These are phyloP conservation scores for Melanotaenia duboulayi DNA, from an alignment of 2,113 vertebrate genomes.

Conservation along the genomic window DNA sequence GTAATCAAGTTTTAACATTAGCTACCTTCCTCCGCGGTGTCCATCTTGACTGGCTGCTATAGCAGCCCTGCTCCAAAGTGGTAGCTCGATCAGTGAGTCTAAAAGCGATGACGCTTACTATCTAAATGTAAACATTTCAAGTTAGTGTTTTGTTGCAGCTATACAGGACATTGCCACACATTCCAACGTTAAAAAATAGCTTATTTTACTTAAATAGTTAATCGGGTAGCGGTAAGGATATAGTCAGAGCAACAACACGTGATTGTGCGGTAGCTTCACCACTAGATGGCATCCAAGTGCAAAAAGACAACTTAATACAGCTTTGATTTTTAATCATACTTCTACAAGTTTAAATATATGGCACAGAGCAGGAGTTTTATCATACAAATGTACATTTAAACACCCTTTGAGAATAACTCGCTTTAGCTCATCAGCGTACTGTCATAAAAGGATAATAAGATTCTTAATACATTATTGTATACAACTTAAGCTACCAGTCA, in stretches of 20 bases:
- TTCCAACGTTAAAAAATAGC: neutral
- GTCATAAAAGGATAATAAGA: too few relatives aligned
- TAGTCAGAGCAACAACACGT: constrained; percentile 14
- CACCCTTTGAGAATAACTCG: neutral
- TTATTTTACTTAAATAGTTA: constrained; percentile 8
- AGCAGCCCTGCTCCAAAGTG: constrained; percentile 35
- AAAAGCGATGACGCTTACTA: constrained; percentile 4
- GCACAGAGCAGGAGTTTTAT: neutral
- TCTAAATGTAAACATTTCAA: constrained; percentile 41
- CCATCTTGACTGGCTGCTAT: constrained; percentile 83
- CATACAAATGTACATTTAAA: neutral
- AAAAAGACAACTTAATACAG: neutral
- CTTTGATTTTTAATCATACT: neutral
- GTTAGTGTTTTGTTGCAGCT: neutral
- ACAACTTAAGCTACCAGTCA: neutral
- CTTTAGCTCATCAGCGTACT: too few relatives aligned
- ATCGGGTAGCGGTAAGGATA: constrained; percentile 9
- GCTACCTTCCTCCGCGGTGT: constrained; percentile 90
- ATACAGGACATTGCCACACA: neutral
- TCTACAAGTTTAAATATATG: neutral
- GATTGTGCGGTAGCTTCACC: neutral
- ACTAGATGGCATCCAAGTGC: constrained; percentile 39
- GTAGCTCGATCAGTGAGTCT: neutral
- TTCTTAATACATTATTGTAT: neutral
- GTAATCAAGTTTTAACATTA: constrained; percentile 31